These are phyloP conservation scores for Cottus gobio DNA, from an alignment of 2,113 vertebrate species.

Conservation along the genomic window DNA sequence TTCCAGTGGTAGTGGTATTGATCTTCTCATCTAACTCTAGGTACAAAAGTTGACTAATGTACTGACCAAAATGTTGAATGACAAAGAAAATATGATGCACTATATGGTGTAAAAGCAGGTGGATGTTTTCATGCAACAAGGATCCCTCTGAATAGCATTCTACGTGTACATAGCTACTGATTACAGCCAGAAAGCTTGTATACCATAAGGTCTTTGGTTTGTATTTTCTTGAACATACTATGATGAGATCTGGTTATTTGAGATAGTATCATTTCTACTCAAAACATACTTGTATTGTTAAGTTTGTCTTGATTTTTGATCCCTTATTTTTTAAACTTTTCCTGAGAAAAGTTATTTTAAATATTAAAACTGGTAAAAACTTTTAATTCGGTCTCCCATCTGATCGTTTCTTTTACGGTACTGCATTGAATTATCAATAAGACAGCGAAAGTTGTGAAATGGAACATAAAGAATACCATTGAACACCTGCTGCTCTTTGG, in stretches of 20 bases:
- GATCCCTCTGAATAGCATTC: conserved; percentile 8
- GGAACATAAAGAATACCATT: conserved; percentile 36
- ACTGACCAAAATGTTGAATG: background rate
- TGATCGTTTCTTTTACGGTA: background rate
- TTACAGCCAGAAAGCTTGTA: background rate
- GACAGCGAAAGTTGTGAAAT: conserved; percentile 28
- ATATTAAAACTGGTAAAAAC: background rate
- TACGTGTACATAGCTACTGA: conserved; percentile 1
- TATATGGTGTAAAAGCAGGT: background rate
- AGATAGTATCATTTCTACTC: background rate
- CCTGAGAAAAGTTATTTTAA: background rate
- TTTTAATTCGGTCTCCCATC: background rate
- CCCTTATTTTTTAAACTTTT: background rate
- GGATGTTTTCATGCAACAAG: conserved; percentile 8
- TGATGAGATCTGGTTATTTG: background rate
- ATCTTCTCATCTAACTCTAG: background rate
- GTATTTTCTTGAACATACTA: background rate
- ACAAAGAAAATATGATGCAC: background rate
- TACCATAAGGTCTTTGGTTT: background rate
- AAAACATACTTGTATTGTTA: background rate
- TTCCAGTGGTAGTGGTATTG: background rate
- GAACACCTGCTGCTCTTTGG: conserved; percentile 14
- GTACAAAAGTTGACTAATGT: background rate
- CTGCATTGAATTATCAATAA: background rate
- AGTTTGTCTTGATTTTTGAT: background rate